Conservation (phyloP, 2,888 invertebrate species). For the Diadegma fenestrale region DNA sequence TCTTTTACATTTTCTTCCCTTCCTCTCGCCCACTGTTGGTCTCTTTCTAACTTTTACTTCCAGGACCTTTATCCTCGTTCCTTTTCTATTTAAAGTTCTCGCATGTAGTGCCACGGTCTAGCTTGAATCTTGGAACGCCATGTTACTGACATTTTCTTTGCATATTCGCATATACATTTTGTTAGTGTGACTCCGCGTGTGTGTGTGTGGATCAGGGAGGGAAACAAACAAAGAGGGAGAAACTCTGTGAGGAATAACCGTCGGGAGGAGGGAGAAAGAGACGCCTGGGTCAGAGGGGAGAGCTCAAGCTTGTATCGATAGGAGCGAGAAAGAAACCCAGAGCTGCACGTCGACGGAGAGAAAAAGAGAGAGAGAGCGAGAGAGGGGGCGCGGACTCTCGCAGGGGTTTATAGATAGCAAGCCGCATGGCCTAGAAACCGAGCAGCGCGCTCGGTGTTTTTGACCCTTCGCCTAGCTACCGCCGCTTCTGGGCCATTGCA, state of each 20-base stretch:
- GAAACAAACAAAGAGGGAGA: slow-evolving; percentile 47
- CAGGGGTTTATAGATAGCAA: slow-evolving; percentile 84
- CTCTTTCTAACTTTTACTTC: slow-evolving; percentile 16
- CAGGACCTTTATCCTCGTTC: slow-evolving; percentile 46
- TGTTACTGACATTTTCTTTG: slow-evolving; percentile 51
- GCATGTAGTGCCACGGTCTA: slow-evolving; percentile 55
- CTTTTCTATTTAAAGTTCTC: slow-evolving; percentile 60
- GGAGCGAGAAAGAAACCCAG: slow-evolving; percentile 25
- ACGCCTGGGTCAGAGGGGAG: slow-evolving; percentile 12
- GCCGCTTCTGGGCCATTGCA: slow-evolving; percentile 85
- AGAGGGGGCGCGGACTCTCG: slow-evolving; percentile 72
- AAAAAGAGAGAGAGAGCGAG: slow-evolving; percentile 52
- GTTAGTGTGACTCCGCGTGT: background rate
- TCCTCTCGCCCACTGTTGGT: background rate
- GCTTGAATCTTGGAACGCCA: slow-evolving; percentile 42
- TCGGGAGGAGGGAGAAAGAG: slow-evolving; percentile 46
- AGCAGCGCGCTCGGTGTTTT: slow-evolving; percentile 83
- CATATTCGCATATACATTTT: slow-evolving; percentile 9
- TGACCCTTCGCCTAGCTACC: slow-evolving; percentile 85
- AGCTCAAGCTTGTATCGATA: slow-evolving; percentile 20
- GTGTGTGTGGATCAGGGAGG: slow-evolving; percentile 41
- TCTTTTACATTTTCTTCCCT: background rate
- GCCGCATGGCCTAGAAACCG: slow-evolving; percentile 84
- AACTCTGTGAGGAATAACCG: background rate
- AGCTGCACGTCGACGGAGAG: slow-evolving; percentile 4